Base-by-base conservation (phyloP, 2,888 invertebrate species). In the Phyto melanocephala region DNA sequence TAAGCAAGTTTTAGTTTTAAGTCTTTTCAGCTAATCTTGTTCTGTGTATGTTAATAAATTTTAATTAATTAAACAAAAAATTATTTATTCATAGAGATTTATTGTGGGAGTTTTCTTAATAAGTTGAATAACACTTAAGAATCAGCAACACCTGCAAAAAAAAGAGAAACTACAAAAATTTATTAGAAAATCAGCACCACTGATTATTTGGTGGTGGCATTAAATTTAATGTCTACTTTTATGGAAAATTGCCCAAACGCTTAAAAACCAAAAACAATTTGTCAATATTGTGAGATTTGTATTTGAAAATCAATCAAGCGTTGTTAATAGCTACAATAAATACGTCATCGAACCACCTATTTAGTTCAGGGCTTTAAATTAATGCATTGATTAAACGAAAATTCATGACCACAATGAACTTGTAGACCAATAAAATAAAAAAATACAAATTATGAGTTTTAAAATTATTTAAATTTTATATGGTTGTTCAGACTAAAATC, bases 251-350 rank as follows among this genome's bases (percentile, higher is more conserved):
- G 52, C 56, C 65, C 65, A 70, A 72, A 81, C 42, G 20, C 5
- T 50, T 24, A 42, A 50, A 33, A 68, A 35, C 28, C 42, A 71
- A 71, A 78, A 77, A 33, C 40, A 60, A 77, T 67, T 81, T 81
- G 60, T 60, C 71, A 81, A 67, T 76, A 37, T 10, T 50, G 6
- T 58, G 22, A 13, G 62, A 40, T 13, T 42, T 60, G 11, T 60
- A 11, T 40, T 60, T 68, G 15, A 65, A 60, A 80, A 40, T 24
- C 81, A 81, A 65, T 77, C 76, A 71, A 71, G 58, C 80, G 67
- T 70, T 42, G 37, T 50, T 40, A 58, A 71, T 40, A 35, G 40
- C 3, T n/a, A 8, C 28, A 54, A 35, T 15, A 58, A 76, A 35
- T 35, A 60, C 52, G 40, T 65, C 58, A 63, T 8, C 40, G n/a